These are phyloP conservation scores for Malaclemys terrapin DNA, from an alignment of 2,113 vertebrate species.

Conservation along the genomic window DNA sequence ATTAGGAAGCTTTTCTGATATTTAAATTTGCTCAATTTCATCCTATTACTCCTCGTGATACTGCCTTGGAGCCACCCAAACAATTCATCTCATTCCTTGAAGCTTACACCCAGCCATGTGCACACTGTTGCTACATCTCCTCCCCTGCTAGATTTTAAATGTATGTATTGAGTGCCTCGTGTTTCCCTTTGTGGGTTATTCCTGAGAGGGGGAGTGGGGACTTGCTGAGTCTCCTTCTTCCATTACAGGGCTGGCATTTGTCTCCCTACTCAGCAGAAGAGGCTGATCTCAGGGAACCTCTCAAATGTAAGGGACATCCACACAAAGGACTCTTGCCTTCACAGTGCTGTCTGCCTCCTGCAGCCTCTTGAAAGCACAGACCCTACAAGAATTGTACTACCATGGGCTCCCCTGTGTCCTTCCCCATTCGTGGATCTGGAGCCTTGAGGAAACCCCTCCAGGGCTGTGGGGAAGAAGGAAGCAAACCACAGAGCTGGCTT, in stretches of 20 bases:
- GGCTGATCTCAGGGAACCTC: not conserved
- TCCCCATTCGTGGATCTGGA: not conserved
- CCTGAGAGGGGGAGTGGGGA: not conserved
- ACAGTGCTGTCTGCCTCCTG: not conserved
- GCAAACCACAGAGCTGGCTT: not conserved
- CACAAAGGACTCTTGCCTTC: not conserved
- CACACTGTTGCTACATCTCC: conserved; percentile 19
- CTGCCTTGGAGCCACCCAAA: not conserved
- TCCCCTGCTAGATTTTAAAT: conserved; percentile 1
- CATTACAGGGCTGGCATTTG: not conserved
- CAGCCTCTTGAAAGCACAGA: not conserved
- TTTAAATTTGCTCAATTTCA: not conserved
- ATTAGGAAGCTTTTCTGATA: not conserved
- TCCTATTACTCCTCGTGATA: not conserved
- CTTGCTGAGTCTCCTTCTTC: not conserved
- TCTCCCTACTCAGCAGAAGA: not conserved
- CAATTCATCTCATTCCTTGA: not conserved
- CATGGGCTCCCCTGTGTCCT: not conserved
- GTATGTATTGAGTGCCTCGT: not conserved
- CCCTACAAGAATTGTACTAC: not conserved
- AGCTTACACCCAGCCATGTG: not conserved
- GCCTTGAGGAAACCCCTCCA: not conserved
- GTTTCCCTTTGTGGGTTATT: conserved; percentile 30
- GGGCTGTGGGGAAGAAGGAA: not conserved
- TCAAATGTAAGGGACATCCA: not conserved